Percentiles rank a stretch among this genome's conserved stretches.
Evolutionary conservation across 2,113 vertebrate species (phyloP).

Genomic region (Halcyon malimbica): DNA sequence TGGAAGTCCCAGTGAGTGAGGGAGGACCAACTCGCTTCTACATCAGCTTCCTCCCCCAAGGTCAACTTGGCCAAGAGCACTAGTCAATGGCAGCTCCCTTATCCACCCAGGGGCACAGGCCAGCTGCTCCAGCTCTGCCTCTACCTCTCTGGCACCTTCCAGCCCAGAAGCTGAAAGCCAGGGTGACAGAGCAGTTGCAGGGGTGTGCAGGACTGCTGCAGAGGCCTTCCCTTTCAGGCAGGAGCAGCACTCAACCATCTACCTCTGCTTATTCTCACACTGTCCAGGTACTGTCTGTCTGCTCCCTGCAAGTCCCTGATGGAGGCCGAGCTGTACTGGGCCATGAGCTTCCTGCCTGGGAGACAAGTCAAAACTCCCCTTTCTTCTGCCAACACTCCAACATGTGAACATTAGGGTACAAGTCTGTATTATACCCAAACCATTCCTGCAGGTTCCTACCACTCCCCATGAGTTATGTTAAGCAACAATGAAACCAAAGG

Average conservation of each 20-base stretch:
- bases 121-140: background rate
- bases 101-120: fast-evolving
- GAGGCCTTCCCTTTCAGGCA: background rate
- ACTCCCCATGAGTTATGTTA: fast-evolving
- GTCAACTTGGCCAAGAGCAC: background rate
- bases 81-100: background rate
- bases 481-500: background rate
- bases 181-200: background rate
- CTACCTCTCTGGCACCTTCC: background rate
- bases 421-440: background rate
- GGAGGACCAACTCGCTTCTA: background rate
- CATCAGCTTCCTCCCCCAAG: background rate
- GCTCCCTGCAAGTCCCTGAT: background rate
- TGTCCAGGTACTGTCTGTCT: fast-evolving
- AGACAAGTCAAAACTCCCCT: background rate
- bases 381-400: background rate
- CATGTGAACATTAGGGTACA: background rate
- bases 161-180: background rate
- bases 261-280: background rate
- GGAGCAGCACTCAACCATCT: background rate
- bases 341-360: background rate
- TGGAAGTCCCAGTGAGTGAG: fast-evolving
- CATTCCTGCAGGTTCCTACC: background rate
- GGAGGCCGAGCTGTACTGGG: background rate
- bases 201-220: background rate